phyloP scores from a whole-genome alignment of 2,797 vertebrate genomes.

The Eidolon dupreanum region DNA sequence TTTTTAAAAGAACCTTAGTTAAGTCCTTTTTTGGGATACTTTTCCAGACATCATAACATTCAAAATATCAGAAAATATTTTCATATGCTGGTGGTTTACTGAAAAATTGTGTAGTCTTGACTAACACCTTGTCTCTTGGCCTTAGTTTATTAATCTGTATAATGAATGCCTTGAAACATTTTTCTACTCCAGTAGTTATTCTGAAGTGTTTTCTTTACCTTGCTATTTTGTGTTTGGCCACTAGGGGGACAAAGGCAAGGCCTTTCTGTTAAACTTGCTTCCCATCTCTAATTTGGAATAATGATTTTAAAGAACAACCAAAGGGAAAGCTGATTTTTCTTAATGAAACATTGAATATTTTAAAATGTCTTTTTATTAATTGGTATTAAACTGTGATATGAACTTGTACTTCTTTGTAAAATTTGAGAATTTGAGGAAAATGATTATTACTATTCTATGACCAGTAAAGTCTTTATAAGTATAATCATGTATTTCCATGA shows the following conservation, averaged over 20 bases:
- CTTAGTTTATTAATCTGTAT: conserved; percentile 14
- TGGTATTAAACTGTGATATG: conserved; percentile 55
- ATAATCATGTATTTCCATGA: background rate
- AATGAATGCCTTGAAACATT: background rate
- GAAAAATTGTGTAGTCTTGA: background rate
- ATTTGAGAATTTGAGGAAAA: conserved; percentile 50
- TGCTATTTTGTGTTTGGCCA: conserved; percentile 48
- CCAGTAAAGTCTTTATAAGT: conserved; percentile 15
- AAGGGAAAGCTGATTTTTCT: conserved; percentile 8
- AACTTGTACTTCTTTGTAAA: conserved; percentile 57
- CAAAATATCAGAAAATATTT: background rate
- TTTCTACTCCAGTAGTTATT: background rate
- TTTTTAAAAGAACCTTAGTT: background rate
- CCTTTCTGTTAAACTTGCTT: background rate
- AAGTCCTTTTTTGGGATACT: background rate
- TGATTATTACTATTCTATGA: conserved; percentile 56
- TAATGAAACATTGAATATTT: conserved; percentile 55
- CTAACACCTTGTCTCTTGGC: background rate
- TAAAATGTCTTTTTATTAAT: conserved; percentile 53
- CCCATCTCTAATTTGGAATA: background rate
- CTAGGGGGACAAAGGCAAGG: conserved; percentile 65
- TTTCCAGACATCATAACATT: background rate
- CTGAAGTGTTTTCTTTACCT: background rate
- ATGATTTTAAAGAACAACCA: background rate
- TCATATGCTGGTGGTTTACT: background rate